Base-by-base conservation (phyloP, 2,888 invertebrate genomes). In the Pammene fasciana region DNA sequence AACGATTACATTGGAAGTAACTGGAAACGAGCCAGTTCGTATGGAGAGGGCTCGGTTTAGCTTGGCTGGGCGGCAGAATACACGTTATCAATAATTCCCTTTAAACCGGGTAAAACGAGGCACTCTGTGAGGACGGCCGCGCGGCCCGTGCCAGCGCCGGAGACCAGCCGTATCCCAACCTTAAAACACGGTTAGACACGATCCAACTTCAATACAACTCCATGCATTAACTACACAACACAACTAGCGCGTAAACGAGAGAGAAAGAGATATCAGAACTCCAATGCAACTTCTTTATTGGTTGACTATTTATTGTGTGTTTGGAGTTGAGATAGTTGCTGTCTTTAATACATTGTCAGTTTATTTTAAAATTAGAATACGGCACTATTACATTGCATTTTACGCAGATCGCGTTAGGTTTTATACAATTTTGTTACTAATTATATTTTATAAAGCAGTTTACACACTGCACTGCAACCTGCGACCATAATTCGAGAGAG, bases 101-200 rank as follows among this genome's bases (percentile, higher is more conserved):
- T 67, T 66, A 74, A 75, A 79, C 77, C 75, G 78, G 78, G 73
- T 81, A 78, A 73, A 75, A 73, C 73, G 77, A 88, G 87, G 88
- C 87, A 88, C 87, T 82, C 77, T 73, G 84, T 84, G 83, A 84
- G 87, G 87, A 87, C 87, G 87, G 86, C 86, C 86, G 75, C 80
- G 78, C 82, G 86, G 85, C 86, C 87, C 76, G 78, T 76, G 81
- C 82, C 78, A 79, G 80, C 81, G 74, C 79, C 74, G 78, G 83
- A 83, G 80, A 82, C 82, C 83, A 74, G 59, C 26, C 26, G 26
- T 26, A 26, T 26, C 4, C 26, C 4, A 26, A 26, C 2, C 4
- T 26, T 26, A 26, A 26, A 26, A 26, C 26, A 26, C 26, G 26
- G 1, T 26, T 26, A 26, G 26, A 26, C 26, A 26, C 26, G 26